Evolutionary conservation across 2,797 vertebrate genomes (phyloP), one percentile per base, ranked within the genome.

Genomic region (Rhodeus uyekii): DNA sequence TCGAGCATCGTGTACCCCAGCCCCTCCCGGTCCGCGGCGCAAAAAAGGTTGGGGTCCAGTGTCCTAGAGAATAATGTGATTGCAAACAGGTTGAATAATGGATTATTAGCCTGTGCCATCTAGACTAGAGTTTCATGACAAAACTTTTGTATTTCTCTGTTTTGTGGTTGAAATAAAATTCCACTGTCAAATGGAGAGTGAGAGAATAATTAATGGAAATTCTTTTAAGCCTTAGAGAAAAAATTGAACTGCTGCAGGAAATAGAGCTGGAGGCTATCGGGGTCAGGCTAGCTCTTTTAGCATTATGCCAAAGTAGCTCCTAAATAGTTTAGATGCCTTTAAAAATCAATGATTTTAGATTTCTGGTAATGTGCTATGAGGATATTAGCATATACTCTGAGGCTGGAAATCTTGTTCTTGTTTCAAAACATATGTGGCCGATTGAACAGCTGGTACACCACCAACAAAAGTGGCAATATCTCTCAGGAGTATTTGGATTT

Each of bases 291-390:
- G 39, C 78, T 38, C 22, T 44, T n/a, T 61, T 80, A 72, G 14
- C 50, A 44, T 71, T 44, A 34, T 44, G n/a, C 50, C 65, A 60
- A 27, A 34, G 13, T 38, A 72, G 39, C 72, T 80, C 3, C 39
- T 72, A 29, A 61, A 72, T 19, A 61, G 53, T 48, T 72, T 38
- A 63, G 72, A 44, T 71, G 53, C 39, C 39, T 60, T 69, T 80
- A 60, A 61, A 80, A 61, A 80, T 61, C 29, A 61, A 80, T 61
- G 55, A 24, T 81, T 73, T 81, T 81, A 81, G 69, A 44, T 39
- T 73, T 46, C 22, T 81, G 34, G 34, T 74, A 81, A 74, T 81
- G 34, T 65, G 79, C 60, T 73, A 38, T 53, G 39, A 80, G 68
- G 5, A 73, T 10, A 81, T 73, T 73, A 73, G 55, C 68, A 81